Percentiles rank a stretch among this genome's conserved stretches.
These are phyloP conservation scores for Proteles cristata DNA, from an alignment of 2,113 vertebrate species.

Conservation along the genomic window DNA sequence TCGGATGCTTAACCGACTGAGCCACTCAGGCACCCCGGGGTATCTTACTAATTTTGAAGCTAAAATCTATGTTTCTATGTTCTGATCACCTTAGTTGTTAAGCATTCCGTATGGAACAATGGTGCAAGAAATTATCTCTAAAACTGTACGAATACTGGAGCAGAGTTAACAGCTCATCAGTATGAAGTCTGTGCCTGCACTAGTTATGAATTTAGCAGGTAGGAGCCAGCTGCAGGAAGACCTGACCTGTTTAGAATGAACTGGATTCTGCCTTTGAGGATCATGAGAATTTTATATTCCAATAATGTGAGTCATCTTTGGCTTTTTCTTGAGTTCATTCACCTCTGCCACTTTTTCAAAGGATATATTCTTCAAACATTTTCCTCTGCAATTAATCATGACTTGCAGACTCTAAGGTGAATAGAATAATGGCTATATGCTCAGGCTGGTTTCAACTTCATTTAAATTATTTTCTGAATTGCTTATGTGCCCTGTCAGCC, in stretches of 20 bases:
- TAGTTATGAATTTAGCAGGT: constrained; percentile 45
- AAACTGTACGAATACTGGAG: background rate
- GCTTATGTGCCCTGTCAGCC: constrained; percentile 60
- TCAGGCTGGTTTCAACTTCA: constrained; percentile 51
- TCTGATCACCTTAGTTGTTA: constrained; percentile 25
- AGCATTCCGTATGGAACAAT: constrained; percentile 19
- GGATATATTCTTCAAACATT: constrained; percentile 66
- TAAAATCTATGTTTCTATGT: constrained; percentile 25
- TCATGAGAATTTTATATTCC: constrained; percentile 63
- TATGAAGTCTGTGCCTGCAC: background rate
- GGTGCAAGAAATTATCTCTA: constrained; percentile 35
- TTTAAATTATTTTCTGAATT: constrained; percentile 74
- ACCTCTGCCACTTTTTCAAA: constrained; percentile 71
- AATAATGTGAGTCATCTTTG: constrained; percentile 61
- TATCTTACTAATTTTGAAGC: constrained; percentile 19
- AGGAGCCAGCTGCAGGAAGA: background rate
- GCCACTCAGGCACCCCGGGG: background rate
- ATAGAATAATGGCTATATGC: constrained; percentile 56
- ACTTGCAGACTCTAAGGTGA: constrained; percentile 61
- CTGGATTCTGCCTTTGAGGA: constrained; percentile 43
- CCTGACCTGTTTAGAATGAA: constrained; percentile 31
- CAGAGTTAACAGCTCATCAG: background rate
- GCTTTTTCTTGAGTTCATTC: constrained; percentile 66
- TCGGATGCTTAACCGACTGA: too few relatives aligned
- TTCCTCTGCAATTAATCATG: constrained; percentile 65